Base-by-base conservation (phyloP, 2,113 vertebrate species). In the Promerops cafer region DNA sequence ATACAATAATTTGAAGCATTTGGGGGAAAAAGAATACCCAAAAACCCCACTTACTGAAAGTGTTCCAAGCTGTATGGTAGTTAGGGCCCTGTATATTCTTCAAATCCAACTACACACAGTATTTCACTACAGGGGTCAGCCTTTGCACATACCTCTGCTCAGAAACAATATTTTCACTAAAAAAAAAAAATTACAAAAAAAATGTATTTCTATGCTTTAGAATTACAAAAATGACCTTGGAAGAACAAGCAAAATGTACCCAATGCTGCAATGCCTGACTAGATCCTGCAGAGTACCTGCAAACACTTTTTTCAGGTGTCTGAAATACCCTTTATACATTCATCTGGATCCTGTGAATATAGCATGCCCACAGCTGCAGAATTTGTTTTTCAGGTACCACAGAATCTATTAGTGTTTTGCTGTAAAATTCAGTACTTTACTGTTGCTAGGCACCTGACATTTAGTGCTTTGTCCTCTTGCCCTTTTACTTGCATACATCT, bases 381-480 rank as follows among this genome's bases (percentile, higher is more conserved):
- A 3, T 56, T 53, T 91, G 78, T 65, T 91, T 83, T 60, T 10
- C 76, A 87, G 44, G 40, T 81, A 84, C 31, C 28, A 78, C 13
- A 28, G 40, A 93, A 92, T 71, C 83, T 77, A 64, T 80, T 59
- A 78, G 13, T 19, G 2, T 93, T 96, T 94, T 94, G 76, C 72
- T 84, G 71, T 66, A 93, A 92, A 96, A 95, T 77, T 88, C 83
- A 57, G 50, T 86, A 78, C 88, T 97, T 96, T 84, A 56, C 64
- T 92, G 94, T 96, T 95, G 90, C 92, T 95, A 96, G 92, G 96
- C 88, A 82, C 69, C 60, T 94, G 71, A 92, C 56, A 92, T 89
- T 93, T 78, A 93, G 52, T 60, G 72, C 19, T 93, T 59, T 86
- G 83, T 88, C 93, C 92, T 94, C 83, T 52, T 93, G 72, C 79